Percentiles rank a stretch among this genome's conserved stretches.
Evolutionary conservation across 2,113 vertebrate genomes (phyloP).

Genomic region (Anhinga anhinga): DNA sequence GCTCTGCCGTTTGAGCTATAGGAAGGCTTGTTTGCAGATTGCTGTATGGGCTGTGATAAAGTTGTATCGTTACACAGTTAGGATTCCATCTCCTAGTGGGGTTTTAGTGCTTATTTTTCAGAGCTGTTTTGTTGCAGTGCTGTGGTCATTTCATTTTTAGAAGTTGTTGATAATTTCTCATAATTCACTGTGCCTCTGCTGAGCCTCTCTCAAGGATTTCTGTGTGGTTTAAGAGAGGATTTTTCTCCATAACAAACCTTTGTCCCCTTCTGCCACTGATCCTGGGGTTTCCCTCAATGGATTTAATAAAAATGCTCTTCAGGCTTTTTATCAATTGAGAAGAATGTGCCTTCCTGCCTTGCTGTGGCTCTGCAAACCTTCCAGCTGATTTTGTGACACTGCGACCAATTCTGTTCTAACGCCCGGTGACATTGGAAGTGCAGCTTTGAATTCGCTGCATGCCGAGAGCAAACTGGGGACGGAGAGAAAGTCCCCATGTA

Average conservation of each 20-base stretch:
- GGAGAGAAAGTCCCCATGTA: background rate
- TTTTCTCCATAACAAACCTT: slow-evolving; percentile 40
- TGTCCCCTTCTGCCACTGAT: background rate
- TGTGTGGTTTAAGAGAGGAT: background rate
- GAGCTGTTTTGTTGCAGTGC: background rate
- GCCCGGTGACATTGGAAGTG: background rate
- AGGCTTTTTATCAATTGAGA: slow-evolving; percentile 40
- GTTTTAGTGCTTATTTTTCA: background rate
- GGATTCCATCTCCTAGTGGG: background rate
- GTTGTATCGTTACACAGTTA: background rate
- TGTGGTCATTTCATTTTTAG: background rate
- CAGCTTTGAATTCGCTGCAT: background rate
- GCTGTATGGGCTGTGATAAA: background rate
- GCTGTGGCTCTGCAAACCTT: background rate
- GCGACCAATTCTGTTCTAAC: background rate
- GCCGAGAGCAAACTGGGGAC: background rate
- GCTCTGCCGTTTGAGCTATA: background rate
- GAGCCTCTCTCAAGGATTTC: background rate
- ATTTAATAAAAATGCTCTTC: slow-evolving; percentile 33
- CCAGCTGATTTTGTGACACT: background rate
- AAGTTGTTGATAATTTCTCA: slow-evolving; percentile 1
- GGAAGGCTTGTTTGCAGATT: background rate
- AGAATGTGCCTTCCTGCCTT: background rate
- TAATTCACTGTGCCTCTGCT: background rate
- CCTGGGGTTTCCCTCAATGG: slow-evolving; percentile 34